Percentiles rank a stretch among this genome's conserved stretches.
Conservation (phyloP, 2,797 vertebrate genomes). For the Coregonus suidteri region DNA sequence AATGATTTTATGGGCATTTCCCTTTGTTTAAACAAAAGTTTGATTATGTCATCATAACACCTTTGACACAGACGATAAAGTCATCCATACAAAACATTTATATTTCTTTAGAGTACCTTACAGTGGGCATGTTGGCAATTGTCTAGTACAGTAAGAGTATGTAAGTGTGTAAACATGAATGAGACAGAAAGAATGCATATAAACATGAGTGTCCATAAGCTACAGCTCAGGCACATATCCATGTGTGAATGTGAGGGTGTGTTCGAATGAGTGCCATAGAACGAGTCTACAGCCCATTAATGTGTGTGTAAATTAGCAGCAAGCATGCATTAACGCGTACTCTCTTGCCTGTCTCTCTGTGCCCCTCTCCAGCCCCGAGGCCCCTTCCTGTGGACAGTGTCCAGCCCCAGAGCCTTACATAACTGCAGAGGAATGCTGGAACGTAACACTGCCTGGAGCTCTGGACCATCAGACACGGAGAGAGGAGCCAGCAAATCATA, state of each 20-base stretch:
- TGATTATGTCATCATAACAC: not conserved
- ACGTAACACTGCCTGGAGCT: slow-evolving; percentile 36
- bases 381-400: slow-evolving; percentile 20
- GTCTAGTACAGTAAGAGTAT: not conserved
- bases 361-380: not conserved
- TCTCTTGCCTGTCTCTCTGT: not conserved
- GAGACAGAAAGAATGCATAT: not conserved
- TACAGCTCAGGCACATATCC: not conserved
- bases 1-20: not conserved
- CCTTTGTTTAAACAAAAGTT: not conserved
- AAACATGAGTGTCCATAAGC: not conserved
- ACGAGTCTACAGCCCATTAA: not conserved
- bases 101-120: not conserved
- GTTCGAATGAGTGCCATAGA: not conserved
- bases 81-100: not conserved
- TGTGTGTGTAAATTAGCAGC: not conserved
- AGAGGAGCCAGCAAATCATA: not conserved
- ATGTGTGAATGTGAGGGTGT: not conserved
- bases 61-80: not conserved
- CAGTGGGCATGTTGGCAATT: not conserved
- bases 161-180: not conserved
- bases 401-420: slow-evolving; percentile 53
- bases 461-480: slow-evolving; percentile 45
- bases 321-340: not conserved
- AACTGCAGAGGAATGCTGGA: slow-evolving; percentile 72